Evolutionary conservation across 1,140 invertebrate genomes (phyloP).

Genomic region (Campoletis sonorensis): DNA sequence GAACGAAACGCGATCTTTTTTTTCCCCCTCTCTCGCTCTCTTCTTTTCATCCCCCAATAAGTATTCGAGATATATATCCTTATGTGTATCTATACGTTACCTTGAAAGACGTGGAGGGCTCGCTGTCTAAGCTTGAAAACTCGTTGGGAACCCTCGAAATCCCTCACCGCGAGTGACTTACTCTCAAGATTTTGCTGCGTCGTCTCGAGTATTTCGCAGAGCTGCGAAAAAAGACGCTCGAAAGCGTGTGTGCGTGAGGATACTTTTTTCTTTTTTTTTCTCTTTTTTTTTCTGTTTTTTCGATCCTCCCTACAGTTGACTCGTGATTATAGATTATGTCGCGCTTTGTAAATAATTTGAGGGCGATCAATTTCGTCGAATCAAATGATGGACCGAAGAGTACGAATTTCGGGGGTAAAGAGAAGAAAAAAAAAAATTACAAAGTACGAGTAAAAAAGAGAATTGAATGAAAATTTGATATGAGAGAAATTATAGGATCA

Average conservation of each 20-base stretch:
- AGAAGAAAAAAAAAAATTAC: no score
- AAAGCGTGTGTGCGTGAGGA: not conserved
- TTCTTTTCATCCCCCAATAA: conserved; percentile 5
- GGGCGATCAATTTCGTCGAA: no score
- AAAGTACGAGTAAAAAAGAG: no score
- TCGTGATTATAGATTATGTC: not conserved
- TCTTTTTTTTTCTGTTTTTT: no score
- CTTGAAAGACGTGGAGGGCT: conserved; percentile 91
- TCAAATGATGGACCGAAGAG: no score
- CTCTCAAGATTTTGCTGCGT: conserved; percentile 65
- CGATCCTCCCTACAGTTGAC: no score
- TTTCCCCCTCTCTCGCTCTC: no score
- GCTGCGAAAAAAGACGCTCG: conserved; percentile 65
- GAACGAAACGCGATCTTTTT: not conserved
- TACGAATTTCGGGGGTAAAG: no score
- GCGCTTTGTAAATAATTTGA: not conserved
- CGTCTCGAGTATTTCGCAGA: conserved; percentile 81
- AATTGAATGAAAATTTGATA: no score
- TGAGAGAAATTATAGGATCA: no score
- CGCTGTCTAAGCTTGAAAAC: conserved; percentile 90
- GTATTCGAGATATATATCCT: not conserved
- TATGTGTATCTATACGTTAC: conserved; percentile 67
- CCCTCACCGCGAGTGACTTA: conserved; percentile 79
- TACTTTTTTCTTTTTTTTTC: no score
- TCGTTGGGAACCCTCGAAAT: conserved; percentile 81